Base-by-base conservation (phyloP, 2,797 vertebrate genomes). In the Balearica regulorum region DNA sequence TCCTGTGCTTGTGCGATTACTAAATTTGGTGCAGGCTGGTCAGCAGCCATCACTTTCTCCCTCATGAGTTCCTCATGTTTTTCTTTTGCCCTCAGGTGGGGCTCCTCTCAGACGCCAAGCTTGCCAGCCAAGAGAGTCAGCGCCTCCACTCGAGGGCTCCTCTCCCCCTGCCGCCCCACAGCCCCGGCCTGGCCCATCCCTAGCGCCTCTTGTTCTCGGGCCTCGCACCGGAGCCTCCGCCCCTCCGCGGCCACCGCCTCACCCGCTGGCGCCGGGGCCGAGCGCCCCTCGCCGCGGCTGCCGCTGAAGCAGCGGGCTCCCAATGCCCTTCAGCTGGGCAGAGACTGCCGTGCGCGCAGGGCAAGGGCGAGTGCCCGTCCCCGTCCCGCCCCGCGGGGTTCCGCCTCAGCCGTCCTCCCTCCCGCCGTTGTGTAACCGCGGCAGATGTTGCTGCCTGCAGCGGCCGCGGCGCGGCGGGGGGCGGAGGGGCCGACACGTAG, bases 181-280 rank as follows among this genome's bases (percentile, higher is more conserved):
- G n/a, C 16, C 39, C 11, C 19, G 7, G 41, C 57, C 35, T 46
- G 18, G 5, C 46, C 69, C 65, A 21, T 39, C 21, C 22, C 22
- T 8, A 10, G 7, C 19, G 9, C 33, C 24, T 55, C 57, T 37
- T 37, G 61, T 41, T 29, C 51, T 77, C 73, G 43, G 60, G 22
- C 39, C 22, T 61, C 64, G 54, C 24, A 60, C 11, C 7, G 16
- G 6, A 37, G 20, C 70, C 6, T 46, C 64, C 3, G 4, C 24
- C 14, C 9, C 10, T 58, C 53, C 39, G 76, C 14, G 11, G 46
- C 54, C 20, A 16, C 9, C 11, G 26, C 33, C 25, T 62, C 1
- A 0, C 13, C 55, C 26, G 13, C 13, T 21, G 46, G 39, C 35
- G 24, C 7, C 8, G 0, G 5, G 0, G 15, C 21, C 0, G 1